These are phyloP conservation scores for Poicephalus meyeri DNA, from an alignment of 2,113 vertebrate genomes.

Conservation along the genomic window DNA sequence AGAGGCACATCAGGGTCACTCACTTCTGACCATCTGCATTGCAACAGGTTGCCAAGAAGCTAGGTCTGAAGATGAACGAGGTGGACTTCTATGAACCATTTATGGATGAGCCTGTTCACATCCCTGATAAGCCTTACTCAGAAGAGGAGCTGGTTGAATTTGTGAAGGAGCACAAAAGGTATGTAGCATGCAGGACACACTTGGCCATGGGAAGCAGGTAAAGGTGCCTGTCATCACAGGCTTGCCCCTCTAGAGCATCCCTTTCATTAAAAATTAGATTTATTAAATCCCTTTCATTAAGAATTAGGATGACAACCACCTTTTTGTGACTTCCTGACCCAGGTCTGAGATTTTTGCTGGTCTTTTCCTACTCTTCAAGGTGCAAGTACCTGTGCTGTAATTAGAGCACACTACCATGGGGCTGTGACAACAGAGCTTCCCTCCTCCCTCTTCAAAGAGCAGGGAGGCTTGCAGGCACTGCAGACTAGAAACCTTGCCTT, in stretches of 20 bases:
- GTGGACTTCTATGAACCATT: conserved; percentile 99
- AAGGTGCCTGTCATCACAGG: neutral
- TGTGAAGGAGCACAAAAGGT: conserved; percentile 90
- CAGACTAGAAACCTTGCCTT: neutral
- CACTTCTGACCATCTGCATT: neutral
- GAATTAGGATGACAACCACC: neutral
- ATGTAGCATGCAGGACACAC: neutral
- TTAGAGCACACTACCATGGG: neutral
- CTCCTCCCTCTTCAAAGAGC: neutral
- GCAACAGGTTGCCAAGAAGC: conserved; percentile 90
- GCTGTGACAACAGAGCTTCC: neutral
- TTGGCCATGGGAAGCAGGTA: neutral
- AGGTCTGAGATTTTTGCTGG: neutral
- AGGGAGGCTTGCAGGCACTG: neutral
- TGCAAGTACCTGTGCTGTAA: neutral
- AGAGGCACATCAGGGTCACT: neutral
- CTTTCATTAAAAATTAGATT: neutral
- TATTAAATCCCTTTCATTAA: neutral
- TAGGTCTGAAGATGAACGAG: conserved; percentile 93
- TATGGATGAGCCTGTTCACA: conserved; percentile 90
- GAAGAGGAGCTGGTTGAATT: conserved; percentile 93
- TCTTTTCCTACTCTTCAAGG: neutral
- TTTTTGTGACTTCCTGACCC: neutral
- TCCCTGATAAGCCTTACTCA: conserved; percentile 90
- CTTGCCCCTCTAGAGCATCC: neutral